phyloP scores from a whole-genome alignment of 1,140 invertebrate genomes.

The Radopholus similis region DNA sequence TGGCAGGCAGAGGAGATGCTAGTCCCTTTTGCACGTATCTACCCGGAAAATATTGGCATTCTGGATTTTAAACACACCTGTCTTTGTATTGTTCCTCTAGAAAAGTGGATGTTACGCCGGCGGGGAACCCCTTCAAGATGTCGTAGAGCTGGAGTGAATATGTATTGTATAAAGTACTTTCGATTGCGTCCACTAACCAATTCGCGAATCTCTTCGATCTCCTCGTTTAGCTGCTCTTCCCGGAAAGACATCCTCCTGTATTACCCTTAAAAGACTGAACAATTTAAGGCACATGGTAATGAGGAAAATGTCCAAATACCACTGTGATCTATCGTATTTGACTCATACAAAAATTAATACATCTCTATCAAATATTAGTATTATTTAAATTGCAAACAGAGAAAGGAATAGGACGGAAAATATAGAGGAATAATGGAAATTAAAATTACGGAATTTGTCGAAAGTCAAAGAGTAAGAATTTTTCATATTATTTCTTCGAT shows the following conservation, averaged over 20 bases:
- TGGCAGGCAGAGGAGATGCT: slow-evolving; percentile 12
- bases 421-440: no score
- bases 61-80: not conserved
- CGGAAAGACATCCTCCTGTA: not conserved
- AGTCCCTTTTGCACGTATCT: slow-evolving; percentile 31
- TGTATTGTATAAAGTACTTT: not conserved
- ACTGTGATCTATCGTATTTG: no score
- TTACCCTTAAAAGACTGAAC: no score
- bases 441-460: no score
- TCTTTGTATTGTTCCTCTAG: slow-evolving; percentile 24
- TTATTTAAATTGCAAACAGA: no score
- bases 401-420: no score
- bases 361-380: no score
- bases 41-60: not conserved
- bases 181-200: not conserved
- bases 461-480: no score
- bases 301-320: no score
- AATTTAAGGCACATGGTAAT: no score
- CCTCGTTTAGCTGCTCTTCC: slow-evolving; percentile 8
- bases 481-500: no score
- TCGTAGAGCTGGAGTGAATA: not conserved
- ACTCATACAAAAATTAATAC: no score
- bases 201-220: slow-evolving; percentile 19
- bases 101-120: slow-evolving; percentile 23
- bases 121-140: slow-evolving; percentile 21